Conservation (phyloP, 2,888 invertebrate species). For the Platerodrilus igneus region DNA sequence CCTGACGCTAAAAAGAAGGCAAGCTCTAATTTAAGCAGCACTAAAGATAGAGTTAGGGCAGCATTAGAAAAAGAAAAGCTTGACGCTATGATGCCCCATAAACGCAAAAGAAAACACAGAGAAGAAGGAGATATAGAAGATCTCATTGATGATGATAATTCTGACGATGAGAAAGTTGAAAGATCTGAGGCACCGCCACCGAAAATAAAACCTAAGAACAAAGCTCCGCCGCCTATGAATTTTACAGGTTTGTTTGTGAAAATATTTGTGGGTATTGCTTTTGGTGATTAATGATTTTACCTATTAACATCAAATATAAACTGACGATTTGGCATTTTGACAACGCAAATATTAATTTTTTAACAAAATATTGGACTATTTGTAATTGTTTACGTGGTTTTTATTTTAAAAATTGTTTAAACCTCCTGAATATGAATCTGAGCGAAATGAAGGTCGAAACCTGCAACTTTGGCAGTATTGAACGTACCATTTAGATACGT, state of each 20-base stretch:
- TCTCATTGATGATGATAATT: slow-evolving; percentile 33
- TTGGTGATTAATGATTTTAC: not conserved
- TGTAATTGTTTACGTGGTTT: no score
- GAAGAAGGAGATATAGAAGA: slow-evolving; percentile 29
- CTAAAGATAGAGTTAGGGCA: slow-evolving; percentile 71
- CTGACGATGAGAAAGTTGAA: slow-evolving; percentile 44
- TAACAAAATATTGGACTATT: no score
- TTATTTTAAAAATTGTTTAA: no score
- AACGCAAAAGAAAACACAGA: slow-evolving; percentile 53
- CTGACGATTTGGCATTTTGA: no score
- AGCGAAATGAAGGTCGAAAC: no score
- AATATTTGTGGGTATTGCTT: not conserved
- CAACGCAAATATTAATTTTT: no score
- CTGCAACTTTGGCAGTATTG: no score
- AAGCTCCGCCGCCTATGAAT: slow-evolving; percentile 69
- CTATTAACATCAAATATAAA: no score
- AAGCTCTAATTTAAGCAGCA: slow-evolving; percentile 54
- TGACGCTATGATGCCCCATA: slow-evolving; percentile 66
- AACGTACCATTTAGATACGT: no score
- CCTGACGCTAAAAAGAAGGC: slow-evolving; percentile 53
- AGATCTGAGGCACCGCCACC: slow-evolving; percentile 41
- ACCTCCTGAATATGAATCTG: no score
- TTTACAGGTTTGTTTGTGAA: slow-evolving; percentile 54
- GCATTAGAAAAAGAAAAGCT: slow-evolving; percentile 67
- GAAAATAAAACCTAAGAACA: slow-evolving; percentile 57